These are phyloP conservation scores for Nasonia vitripennis DNA, from an alignment of 1,140 invertebrate genomes.

Conservation along the genomic window DNA sequence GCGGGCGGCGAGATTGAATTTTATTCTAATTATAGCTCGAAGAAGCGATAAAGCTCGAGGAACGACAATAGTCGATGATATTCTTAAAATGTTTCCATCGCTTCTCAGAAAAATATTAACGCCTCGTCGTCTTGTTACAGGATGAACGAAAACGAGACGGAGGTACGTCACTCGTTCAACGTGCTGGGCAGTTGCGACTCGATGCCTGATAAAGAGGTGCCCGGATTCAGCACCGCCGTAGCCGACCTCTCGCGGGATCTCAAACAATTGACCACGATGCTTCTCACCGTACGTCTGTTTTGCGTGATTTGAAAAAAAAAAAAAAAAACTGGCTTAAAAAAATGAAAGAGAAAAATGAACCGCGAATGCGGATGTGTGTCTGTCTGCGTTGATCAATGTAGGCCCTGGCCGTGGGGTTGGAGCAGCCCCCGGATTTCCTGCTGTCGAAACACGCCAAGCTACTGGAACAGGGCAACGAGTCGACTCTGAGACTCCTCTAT, in stretches of 20 bases:
- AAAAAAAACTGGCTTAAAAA: conserved; percentile 25
- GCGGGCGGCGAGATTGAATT: not conserved
- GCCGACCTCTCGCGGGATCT: conserved; percentile 80
- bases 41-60: too few relatives aligned
- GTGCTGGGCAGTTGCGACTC: conserved; percentile 78
- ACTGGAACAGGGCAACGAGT: conserved; percentile 79
- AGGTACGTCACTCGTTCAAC: conserved; percentile 82
- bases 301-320: conserved; percentile 39
- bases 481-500: conserved; percentile 81
- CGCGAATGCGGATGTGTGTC: conserved; percentile 4
- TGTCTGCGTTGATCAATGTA: conserved; percentile 59
- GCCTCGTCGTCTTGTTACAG: not conserved
- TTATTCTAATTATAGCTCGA: too few relatives aligned
- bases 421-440: conserved; percentile 73
- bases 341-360: conserved; percentile 19
- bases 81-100: too few relatives aligned
- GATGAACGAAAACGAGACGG: conserved; percentile 62
- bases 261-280: conserved; percentile 79
- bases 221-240: conserved; percentile 79
- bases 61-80: too few relatives aligned
- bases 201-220: conserved; percentile 81
- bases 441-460: conserved; percentile 79
- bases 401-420: conserved; percentile 79
- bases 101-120: not conserved
- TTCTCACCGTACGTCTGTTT: conserved; percentile 69